Conservation (phyloP, 1,140 invertebrate species). For the Orchesella cincta region DNA sequence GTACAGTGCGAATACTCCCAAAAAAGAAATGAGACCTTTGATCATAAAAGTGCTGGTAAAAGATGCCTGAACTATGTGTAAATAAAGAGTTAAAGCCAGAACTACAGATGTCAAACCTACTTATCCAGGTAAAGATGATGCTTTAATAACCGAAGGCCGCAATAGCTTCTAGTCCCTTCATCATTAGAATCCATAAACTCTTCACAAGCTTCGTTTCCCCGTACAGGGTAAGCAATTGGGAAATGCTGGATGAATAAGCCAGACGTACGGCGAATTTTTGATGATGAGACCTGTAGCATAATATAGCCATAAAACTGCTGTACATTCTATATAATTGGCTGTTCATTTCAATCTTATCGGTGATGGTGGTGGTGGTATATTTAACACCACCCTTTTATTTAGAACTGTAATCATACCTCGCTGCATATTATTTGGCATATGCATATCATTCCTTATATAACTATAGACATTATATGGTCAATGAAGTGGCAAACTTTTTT, state of each 20-base stretch:
- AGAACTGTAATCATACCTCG: too few relatives aligned
- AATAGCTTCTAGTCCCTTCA: background rate
- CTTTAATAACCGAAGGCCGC: background rate
- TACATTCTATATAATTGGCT: background rate
- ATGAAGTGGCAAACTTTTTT: background rate
- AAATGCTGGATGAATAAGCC: too few relatives aligned
- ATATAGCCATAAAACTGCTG: background rate
- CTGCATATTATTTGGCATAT: too few relatives aligned
- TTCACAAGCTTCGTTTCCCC: background rate
- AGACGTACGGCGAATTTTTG: too few relatives aligned
- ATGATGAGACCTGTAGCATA: background rate
- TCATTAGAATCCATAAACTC: background rate
- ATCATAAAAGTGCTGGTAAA: conserved; percentile 64
- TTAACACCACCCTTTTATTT: too few relatives aligned
- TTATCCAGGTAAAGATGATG: conserved; percentile 52
- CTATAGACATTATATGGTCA: background rate
- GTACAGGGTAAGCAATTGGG: background rate
- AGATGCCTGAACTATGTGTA: conserved; percentile 56
- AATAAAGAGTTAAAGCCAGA: too few relatives aligned
- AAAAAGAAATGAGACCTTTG: conserved; percentile 59
- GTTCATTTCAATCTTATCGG: background rate
- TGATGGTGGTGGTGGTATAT: background rate
- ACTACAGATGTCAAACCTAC: conserved; percentile 50
- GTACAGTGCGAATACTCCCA: conserved; percentile 65
- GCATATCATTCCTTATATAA: too few relatives aligned